Evolutionary conservation across 2,888 invertebrate species (phyloP).

Genomic region (Pyrochroa serraticornis): DNA sequence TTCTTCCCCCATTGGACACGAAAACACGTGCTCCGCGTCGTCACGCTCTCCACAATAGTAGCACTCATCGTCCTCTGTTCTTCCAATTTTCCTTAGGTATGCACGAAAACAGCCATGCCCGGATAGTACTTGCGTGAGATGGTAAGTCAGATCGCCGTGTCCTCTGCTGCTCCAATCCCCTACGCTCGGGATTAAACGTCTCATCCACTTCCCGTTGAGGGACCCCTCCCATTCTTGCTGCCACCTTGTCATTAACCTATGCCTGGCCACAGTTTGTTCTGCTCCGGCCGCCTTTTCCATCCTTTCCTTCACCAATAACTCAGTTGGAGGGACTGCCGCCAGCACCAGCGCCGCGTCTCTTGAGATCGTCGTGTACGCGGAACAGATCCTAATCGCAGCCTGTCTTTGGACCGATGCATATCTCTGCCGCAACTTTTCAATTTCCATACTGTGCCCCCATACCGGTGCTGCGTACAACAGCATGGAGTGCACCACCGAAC

Average conservation of each 20-base stretch:
- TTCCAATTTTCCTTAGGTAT: background rate
- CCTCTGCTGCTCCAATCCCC: background rate
- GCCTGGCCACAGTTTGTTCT: background rate
- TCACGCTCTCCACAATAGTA: background rate
- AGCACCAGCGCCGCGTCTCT: slow-evolving; percentile 17
- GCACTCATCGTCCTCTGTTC: background rate
- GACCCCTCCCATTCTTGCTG: background rate
- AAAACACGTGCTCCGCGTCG: background rate
- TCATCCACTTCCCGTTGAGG: background rate
- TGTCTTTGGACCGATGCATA: slow-evolving; percentile 10
- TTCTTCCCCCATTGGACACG: too few species aligned
- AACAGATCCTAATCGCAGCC: background rate
- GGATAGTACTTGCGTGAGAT: background rate
- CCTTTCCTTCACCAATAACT: slow-evolving; percentile 13
- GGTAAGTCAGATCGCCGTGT: background rate
- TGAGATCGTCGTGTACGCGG: slow-evolving; percentile 18
- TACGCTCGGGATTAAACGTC: background rate
- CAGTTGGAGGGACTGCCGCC: slow-evolving; percentile 15
- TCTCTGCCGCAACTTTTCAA: background rate
- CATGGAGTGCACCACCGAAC: background rate
- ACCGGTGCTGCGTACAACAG: slow-evolving; percentile 19
- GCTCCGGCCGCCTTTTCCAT: background rate
- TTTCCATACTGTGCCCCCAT: slow-evolving; percentile 6
- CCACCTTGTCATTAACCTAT: background rate
- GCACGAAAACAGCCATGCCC: background rate